These are phyloP conservation scores for Zoanthus gigantus DNA, from an alignment of 92 coral and sea anemone species.

Conservation along the genomic window DNA sequence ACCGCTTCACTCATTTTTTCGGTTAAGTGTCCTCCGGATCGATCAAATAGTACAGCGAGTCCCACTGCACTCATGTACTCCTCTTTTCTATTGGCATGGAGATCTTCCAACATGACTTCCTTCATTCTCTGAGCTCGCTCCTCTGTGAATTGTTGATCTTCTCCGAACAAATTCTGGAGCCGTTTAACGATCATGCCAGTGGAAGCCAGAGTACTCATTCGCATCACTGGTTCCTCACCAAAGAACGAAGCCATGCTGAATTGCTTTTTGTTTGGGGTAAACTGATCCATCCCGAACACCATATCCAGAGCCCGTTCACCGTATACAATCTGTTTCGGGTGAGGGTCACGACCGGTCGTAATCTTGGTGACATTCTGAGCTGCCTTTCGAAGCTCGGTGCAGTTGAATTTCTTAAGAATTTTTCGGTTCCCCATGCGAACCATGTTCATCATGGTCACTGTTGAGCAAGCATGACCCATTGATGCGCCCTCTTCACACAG, in stretches of 20 bases:
- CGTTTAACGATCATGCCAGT: conserved; percentile 69
- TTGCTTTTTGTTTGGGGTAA: conserved; percentile 69
- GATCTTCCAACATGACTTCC: conserved; percentile 78
- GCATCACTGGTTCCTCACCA: conserved; percentile 73
- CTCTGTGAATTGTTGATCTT: conserved; percentile 75
- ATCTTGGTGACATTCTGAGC: conserved; percentile 68
- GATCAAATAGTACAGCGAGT: conserved; percentile 76
- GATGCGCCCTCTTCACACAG: conserved; percentile 66
- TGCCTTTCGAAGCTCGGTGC: conserved; percentile 68
- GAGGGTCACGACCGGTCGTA: conserved; percentile 73
- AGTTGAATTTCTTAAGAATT: conserved; percentile 64
- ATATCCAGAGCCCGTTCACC: conserved; percentile 79
- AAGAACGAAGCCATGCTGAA: conserved; percentile 80
- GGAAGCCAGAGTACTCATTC: conserved; percentile 78
- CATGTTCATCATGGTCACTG: conserved; percentile 65
- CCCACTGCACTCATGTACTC: conserved; percentile 86
- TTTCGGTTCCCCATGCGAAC: conserved; percentile 68
- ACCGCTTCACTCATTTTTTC: conserved; percentile 65
- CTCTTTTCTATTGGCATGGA: conserved; percentile 71
- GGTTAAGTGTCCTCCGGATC: conserved; percentile 81
- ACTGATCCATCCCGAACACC: conserved; percentile 70
- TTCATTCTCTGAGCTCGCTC: conserved; percentile 71
- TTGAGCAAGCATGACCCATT: conserved; percentile 68
- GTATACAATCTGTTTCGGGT: conserved; percentile 74
- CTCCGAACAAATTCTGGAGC: conserved; percentile 67